Evolutionary conservation across 2,888 invertebrate species (phyloP), one percentile per base, ranked within the genome.

Genomic region (Agrotis segetum): DNA sequence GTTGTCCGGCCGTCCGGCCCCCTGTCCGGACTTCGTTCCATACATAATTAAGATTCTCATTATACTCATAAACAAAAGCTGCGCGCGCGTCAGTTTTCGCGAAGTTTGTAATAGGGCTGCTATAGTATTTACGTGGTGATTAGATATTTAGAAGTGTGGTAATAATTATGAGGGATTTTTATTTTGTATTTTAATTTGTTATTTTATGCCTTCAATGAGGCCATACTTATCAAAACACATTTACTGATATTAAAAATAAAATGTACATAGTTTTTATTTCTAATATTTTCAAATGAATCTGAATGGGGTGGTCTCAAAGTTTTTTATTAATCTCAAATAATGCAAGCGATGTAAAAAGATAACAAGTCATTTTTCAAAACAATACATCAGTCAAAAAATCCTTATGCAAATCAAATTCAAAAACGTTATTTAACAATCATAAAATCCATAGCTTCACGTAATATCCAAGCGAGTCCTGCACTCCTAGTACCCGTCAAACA

Each of bases 31-130:
- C 40, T 40, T 40, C 11, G 40, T 40, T 40, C 40, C 40, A 9
- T 80, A 85, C 82, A 83, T 90, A 88, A 89, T 90, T 88, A 89
- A 87, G 79, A 69, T 75, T 71, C 83, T 82, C 84, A 87, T 86
- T 88, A 88, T 84, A 84, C 86, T 19, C 87, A 88, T 88, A 89
- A 90, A 91, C 89, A 90, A 91, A 90, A 89, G 86, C 81, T 82
- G 77, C n/a, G 80, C 74, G 72, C 71, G 79, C 74, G 79, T 91
- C 87, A 91, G 89, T 90, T 92, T 90, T 88, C 87, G 87, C 85
- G 74, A 61, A 58, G 65, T 53, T 19, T 56, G 29, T 53, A 50
- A 44, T 74, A 81, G 81, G 81, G 81, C 50, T 81, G 82, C 3
- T 66, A 3, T 56, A 47, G 44, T 2, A 2, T 24, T 40, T 40